These are phyloP conservation scores for Margarornis squamiger DNA, from an alignment of 2,797 vertebrate species.

Conservation along the genomic window DNA sequence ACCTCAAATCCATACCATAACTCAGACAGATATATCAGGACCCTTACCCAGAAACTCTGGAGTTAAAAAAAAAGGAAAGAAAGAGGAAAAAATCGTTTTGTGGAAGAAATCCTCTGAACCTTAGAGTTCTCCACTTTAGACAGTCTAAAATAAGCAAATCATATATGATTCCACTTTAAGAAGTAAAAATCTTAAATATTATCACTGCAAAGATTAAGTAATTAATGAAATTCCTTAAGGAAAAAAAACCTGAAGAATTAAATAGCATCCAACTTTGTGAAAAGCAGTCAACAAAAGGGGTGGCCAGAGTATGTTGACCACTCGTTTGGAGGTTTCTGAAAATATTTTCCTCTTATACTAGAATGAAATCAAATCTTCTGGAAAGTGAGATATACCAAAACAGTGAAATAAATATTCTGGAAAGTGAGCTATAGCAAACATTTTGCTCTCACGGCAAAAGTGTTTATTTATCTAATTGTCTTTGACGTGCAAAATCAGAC, in stretches of 20 bases:
- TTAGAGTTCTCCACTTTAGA: neutral
- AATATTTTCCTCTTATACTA: neutral
- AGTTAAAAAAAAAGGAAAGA: neutral
- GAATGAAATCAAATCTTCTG: neutral
- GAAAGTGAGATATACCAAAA: neutral
- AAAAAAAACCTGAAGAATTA: neutral
- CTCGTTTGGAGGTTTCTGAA: neutral
- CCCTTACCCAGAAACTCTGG: neutral
- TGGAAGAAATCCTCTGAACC: neutral
- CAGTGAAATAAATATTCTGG: neutral
- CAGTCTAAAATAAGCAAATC: neutral
- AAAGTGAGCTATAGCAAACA: neutral
- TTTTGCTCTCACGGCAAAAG: neutral
- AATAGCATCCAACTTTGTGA: neutral
- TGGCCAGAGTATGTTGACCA: too few species aligned
- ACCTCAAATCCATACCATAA: neutral
- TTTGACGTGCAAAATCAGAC: neutral
- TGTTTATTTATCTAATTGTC: neutral
- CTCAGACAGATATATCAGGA: neutral
- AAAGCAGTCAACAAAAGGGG: neutral
- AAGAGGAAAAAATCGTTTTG: neutral
- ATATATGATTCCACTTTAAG: neutral
- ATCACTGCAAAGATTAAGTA: neutral
- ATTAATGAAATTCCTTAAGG: neutral
- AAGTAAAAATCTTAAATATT: neutral